A percentile compares a stretch with the other conserved stretches of the same genome.
These are phyloP conservation scores for Syngnathus rostellatus DNA, from an alignment of 2,797 vertebrate genomes.

Conservation along the genomic window DNA sequence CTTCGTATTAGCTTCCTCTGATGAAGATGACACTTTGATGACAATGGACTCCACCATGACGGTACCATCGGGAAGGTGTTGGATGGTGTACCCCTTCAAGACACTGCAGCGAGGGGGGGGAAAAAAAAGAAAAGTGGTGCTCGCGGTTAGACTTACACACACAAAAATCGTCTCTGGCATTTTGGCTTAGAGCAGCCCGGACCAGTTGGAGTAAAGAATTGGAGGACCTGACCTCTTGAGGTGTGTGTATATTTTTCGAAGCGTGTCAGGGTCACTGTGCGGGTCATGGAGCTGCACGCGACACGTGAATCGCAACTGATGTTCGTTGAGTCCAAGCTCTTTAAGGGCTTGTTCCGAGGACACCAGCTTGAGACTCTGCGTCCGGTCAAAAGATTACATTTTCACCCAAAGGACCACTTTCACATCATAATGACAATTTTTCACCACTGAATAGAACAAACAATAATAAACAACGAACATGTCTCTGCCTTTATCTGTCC, in stretches of 20 bases:
- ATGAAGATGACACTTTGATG: conserved; percentile 85
- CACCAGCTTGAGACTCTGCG: conserved; percentile 83
- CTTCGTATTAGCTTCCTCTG: conserved; percentile 84
- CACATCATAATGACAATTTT: not conserved
- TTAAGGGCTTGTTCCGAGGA: conserved; percentile 91
- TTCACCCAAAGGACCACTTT: not conserved
- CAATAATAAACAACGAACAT: too few species aligned
- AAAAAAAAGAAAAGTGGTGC: not conserved
- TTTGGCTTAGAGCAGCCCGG: not conserved
- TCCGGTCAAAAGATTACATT: not conserved
- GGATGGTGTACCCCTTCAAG: conserved; percentile 86
- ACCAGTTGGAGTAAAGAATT: not conserved
- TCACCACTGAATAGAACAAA: too few species aligned
- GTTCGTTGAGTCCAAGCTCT: conserved; percentile 88
- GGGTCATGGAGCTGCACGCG: conserved; percentile 87
- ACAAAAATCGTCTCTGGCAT: too few species aligned
- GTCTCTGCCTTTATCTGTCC: too few species aligned
- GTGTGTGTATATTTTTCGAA: conserved; percentile 80
- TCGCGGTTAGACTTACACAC: too few species aligned
- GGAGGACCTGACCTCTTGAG: conserved; percentile 76
- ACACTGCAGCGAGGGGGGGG: conserved; percentile 55
- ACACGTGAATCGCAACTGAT: conserved; percentile 94
- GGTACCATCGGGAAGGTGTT: conserved; percentile 89
- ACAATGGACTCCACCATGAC: conserved; percentile 96
- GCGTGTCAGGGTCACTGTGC: conserved; percentile 84